These are phyloP conservation scores for Poeciliopsis infans DNA, from an alignment of 2,797 vertebrate genomes.

Conservation along the genomic window DNA sequence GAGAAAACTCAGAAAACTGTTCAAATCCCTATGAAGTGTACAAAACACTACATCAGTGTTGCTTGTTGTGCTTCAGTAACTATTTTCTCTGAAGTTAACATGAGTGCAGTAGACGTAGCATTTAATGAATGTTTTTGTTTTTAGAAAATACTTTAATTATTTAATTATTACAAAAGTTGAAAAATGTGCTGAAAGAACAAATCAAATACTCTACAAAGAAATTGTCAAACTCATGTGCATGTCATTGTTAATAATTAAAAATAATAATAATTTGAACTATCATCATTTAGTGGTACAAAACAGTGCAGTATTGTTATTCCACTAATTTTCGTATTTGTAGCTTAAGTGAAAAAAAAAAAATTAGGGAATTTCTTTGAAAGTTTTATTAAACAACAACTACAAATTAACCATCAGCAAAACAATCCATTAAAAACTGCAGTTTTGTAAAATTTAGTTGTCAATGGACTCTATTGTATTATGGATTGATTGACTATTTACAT, in stretches of 20 bases:
- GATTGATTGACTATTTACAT: slow-evolving; percentile 11
- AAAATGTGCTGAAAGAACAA: neutral
- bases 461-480: slow-evolving; percentile 13
- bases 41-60: slow-evolving; percentile 34
- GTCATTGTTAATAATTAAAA: no score
- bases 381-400: slow-evolving; percentile 47
- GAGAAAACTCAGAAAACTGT: no score
- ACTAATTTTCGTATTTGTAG: slow-evolving; percentile 25
- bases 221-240: neutral
- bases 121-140: slow-evolving; percentile 33
- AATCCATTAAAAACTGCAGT: slow-evolving; percentile 42
- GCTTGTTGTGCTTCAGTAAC: slow-evolving; percentile 32
- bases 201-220: neutral
- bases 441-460: slow-evolving; percentile 45
- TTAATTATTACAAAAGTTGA: slow-evolving; percentile 2
- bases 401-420: slow-evolving; percentile 49
- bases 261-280: no score
- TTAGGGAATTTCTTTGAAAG: slow-evolving; percentile 30
- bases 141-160: slow-evolving; percentile 16
- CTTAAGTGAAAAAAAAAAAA: slow-evolving; percentile 43
- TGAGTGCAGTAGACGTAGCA: slow-evolving; percentile 38
- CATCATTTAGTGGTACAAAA: slow-evolving; percentile 4
- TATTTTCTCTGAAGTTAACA: slow-evolving; percentile 45
- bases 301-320: slow-evolving; percentile 23
- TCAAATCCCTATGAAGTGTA: slow-evolving; percentile 15